Evolutionary conservation across 2,113 vertebrate species (phyloP), one percentile per base, ranked within the genome.

Genomic region (Perca flavescens): DNA sequence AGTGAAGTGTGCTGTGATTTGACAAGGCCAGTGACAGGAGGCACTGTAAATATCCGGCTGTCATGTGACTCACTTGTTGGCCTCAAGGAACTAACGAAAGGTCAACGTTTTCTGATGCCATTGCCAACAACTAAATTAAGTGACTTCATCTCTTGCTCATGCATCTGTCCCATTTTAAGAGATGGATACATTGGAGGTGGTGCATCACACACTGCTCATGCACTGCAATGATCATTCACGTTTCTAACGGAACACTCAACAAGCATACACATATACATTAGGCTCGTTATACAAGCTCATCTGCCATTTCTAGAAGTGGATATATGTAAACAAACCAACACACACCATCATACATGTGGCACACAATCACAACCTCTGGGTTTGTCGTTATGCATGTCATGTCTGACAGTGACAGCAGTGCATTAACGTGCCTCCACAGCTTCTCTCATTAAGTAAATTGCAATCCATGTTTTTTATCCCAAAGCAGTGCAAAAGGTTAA

Each of bases 1-100:
- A 89, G 58, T 93, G 92, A 88, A 94, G 93, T 92, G 93, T 94
- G 91, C 88, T 58, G 73, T 91, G 91, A 95, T 94, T 88, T 93
- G 93, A 94, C 94, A 95, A 86, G 91, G 91, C 91, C 90, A 89
- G 77, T 91, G 94, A 93, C 71, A 91, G 93, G 94, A 89, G 86
- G 89, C 84, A 87, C 92, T 92, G 91, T 91, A 92, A 93, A 93
- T 92, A 94, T 91, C 90, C 57, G 79, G 73, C 88, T 89, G 90
- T 94, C 94, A 92, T 79, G 91, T 95, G 94, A 95, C 91, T 92
- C 94, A 93, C 69, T 75, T 74, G 62, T 69, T 87, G 88, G 91
- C 94, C 93, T 79, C 49, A 36, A 94, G 94, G 92, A 93, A 90
- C 25, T 81, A 83, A 85, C 62, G 31, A 93, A 95, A 95, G 93